These are phyloP conservation scores for Frankliniella intonsa DNA, from an alignment of 2,888 invertebrate species.

Conservation along the genomic window DNA sequence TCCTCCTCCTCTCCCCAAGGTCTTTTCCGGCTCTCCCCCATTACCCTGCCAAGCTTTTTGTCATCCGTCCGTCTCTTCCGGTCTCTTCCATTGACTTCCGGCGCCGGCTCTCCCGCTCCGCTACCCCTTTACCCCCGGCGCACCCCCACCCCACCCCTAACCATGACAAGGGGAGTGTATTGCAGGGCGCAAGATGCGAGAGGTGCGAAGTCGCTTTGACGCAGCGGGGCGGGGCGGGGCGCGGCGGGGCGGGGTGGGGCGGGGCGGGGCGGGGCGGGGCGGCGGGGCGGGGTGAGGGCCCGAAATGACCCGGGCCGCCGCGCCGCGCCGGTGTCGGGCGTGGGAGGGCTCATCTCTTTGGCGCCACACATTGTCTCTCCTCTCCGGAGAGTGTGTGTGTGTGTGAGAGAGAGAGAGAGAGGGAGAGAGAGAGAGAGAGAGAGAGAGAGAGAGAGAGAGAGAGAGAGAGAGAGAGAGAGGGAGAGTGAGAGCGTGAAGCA, in stretches of 20 bases:
- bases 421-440: background rate
- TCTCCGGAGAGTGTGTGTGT: background rate
- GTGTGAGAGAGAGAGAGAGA: background rate
- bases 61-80: slow-evolving; percentile 18
- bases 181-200: no score
- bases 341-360: no score
- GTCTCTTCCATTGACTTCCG: background rate
- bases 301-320: no score
- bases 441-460: background rate
- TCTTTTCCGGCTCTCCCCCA: slow-evolving; percentile 4
- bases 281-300: no score
- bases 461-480: background rate
- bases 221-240: no score
- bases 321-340: no score
- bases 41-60: slow-evolving; percentile 3
- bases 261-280: no score
- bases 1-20: background rate
- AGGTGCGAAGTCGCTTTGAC: no score
- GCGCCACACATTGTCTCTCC: no score
- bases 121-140: background rate
- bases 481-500: no score
- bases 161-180: no score
- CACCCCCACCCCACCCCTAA: background rate
- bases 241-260: no score
- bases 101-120: background rate